Evolutionary conservation across 2,113 vertebrate genomes (phyloP).

Genomic region (Archocentrus centrarchus): DNA sequence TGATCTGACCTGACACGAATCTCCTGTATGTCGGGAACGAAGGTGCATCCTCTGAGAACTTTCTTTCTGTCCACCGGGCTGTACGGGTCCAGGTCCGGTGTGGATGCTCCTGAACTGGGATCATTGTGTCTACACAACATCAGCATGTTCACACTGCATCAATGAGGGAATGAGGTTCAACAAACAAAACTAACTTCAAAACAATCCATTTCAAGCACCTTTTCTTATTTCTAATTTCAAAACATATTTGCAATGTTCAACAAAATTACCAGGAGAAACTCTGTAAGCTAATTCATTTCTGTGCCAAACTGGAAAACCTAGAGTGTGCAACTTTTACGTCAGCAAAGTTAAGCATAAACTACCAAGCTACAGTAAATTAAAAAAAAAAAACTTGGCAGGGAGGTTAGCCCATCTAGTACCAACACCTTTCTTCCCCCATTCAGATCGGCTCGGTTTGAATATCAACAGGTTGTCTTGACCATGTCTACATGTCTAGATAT

Average conservation of each 20-base stretch:
- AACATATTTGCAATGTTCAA: background rate
- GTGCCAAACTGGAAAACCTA: background rate
- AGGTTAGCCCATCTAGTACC: no score
- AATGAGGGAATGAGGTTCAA: background rate
- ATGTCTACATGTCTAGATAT: no score
- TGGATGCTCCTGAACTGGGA: conserved; percentile 86
- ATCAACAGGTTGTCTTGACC: no score
- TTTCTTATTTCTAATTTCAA: background rate
- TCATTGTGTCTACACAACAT: conserved; percentile 82
- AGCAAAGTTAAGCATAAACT: background rate
- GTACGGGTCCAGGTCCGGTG: conserved; percentile 88
- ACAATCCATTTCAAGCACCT: background rate
- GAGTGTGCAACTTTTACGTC: background rate
- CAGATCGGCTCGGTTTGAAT: no score
- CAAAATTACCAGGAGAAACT: background rate
- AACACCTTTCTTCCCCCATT: no score
- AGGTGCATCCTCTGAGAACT: conserved; percentile 82
- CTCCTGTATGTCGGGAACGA: conserved; percentile 96
- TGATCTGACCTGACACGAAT: conserved; percentile 91
- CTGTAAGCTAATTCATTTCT: background rate
- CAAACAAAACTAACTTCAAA: background rate
- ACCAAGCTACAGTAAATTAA: background rate
- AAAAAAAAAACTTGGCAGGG: background rate
- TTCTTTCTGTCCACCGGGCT: conserved; percentile 88
- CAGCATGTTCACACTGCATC: background rate